Conservation (phyloP, 2,888 invertebrate species). For the Volucella inanis region DNA sequence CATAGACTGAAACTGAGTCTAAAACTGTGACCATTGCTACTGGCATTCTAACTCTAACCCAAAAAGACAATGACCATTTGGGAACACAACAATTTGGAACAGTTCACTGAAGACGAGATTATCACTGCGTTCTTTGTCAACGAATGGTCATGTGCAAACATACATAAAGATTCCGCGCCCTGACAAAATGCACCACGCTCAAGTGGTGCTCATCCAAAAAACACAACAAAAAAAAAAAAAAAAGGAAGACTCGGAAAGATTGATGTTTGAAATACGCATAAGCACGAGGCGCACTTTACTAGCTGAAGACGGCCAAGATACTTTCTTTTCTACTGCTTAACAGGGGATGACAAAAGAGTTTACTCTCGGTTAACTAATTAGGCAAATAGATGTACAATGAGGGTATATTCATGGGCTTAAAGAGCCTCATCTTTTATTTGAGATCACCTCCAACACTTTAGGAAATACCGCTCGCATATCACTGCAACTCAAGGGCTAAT, state of each 20-base stretch:
- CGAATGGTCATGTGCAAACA: slow-evolving; percentile 41
- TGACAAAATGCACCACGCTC: slow-evolving; percentile 33
- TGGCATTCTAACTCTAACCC: no score
- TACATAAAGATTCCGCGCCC: slow-evolving; percentile 9
- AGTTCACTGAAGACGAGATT: no score
- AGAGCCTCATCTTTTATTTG: slow-evolving; percentile 36
- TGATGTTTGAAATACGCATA: slow-evolving; percentile 67
- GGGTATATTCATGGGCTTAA: slow-evolving; percentile 2
- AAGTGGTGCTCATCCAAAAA: slow-evolving; percentile 67
- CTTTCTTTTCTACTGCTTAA: slow-evolving; percentile 41
- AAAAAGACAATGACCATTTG: background rate
- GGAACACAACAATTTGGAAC: background rate
- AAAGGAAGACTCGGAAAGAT: slow-evolving; percentile 51
- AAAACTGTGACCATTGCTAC: no score
- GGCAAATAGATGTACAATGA: slow-evolving; percentile 55
- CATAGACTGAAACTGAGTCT: slow-evolving; percentile 35
- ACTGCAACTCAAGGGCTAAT: slow-evolving; percentile 60
- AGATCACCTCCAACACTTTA: slow-evolving; percentile 41
- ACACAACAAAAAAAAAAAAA: no score
- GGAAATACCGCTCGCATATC: slow-evolving; percentile 9
- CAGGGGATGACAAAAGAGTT: slow-evolving; percentile 72
- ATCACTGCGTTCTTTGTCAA: slow-evolving; percentile 37
- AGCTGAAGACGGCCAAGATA: background rate
- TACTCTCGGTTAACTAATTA: slow-evolving; percentile 71
- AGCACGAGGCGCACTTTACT: slow-evolving; percentile 49